Conservation (phyloP, 2,797 vertebrate species). For the Microhierax caerulescens region DNA sequence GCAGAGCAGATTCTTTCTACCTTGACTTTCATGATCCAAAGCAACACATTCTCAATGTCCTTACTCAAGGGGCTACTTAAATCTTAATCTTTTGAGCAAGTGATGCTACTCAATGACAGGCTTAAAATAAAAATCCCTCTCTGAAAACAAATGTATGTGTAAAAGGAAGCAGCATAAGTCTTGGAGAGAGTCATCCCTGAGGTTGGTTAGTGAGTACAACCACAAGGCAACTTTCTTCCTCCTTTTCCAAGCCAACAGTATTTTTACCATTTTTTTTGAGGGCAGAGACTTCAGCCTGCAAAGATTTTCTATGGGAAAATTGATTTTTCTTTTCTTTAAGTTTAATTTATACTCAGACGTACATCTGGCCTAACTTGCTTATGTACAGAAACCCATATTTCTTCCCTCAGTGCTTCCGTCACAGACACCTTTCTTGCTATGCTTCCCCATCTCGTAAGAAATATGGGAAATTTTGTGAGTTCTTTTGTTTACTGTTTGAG, state of each 20-base stretch:
- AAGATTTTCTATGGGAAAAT: not conserved
- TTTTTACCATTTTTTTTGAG: not conserved
- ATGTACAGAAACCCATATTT: not conserved
- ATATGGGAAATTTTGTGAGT: not conserved
- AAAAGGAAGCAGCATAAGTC: not conserved
- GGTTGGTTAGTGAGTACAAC: not conserved
- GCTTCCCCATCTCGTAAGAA: not conserved
- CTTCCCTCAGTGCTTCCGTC: not conserved
- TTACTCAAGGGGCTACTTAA: not conserved
- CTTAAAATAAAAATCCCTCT: not conserved
- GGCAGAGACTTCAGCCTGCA: not conserved
- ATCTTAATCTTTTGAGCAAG: not conserved
- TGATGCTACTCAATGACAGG: not conserved
- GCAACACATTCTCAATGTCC: not conserved
- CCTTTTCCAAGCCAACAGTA: not conserved
- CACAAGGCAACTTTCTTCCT: not conserved
- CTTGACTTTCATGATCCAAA: not conserved
- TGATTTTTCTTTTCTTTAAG: not conserved
- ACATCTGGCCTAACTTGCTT: not conserved
- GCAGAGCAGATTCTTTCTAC: not conserved
- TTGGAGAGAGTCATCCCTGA: not conserved
- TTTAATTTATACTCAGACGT: not conserved
- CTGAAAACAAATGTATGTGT: not conserved
- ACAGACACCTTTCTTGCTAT: not conserved
- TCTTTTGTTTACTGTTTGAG: not conserved